These are phyloP conservation scores for Oncorhynchus keta DNA, from an alignment of 2,113 vertebrate genomes.

Conservation along the genomic window DNA sequence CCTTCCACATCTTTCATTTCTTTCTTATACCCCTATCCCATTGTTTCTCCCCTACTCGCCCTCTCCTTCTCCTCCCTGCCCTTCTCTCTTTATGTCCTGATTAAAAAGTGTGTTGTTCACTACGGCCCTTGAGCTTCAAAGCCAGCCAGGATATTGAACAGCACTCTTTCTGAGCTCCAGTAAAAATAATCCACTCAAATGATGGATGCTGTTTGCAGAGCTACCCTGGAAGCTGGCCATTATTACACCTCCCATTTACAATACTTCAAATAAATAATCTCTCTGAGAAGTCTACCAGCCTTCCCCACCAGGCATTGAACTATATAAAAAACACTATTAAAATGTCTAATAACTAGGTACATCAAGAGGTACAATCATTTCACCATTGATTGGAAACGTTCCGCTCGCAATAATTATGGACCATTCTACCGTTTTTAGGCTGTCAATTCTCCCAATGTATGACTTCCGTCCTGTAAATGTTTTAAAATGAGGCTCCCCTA, in stretches of 20 bases:
- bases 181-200: background rate
- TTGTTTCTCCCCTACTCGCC: too few relatives aligned
- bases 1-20: background rate
- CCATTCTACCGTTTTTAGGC: conserved; percentile 25
- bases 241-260: background rate
- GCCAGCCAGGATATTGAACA: conserved; percentile 43
- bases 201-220: conserved; percentile 1
- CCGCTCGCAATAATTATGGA: conserved; percentile 42
- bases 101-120: background rate
- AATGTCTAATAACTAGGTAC: conserved; percentile 41
- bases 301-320: conserved; percentile 25
- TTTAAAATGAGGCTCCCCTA: conserved; percentile 47
- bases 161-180: conserved; percentile 3
- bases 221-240: background rate
- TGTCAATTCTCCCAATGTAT: background rate
- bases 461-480: conserved; percentile 42
- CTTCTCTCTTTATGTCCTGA: too few relatives aligned
- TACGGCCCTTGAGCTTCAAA: conserved; percentile 41
- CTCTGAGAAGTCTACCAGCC: background rate
- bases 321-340: conserved; percentile 26
- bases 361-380: conserved; percentile 17
- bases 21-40: too few relatives aligned
- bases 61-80: too few relatives aligned
- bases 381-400: conserved; percentile 46
- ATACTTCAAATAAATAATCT: conserved; percentile 1